Conservation (phyloP, 2,888 invertebrate genomes). For the Halocaridina rubra region DNA sequence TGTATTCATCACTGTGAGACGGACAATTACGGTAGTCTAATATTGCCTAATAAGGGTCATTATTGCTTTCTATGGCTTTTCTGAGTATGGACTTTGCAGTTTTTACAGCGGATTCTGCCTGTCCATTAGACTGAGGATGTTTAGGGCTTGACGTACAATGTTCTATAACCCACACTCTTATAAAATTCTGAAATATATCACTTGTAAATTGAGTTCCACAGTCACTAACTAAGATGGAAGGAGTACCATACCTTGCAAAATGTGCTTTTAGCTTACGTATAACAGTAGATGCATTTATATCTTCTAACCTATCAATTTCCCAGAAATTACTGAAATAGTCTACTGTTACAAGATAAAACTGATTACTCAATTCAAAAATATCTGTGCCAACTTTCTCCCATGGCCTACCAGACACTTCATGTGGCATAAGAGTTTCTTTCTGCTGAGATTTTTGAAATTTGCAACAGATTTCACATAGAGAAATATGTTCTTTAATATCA, state of each 20-base stretch:
- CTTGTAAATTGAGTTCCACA: not conserved
- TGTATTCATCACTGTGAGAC: not conserved
- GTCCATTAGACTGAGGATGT: slow-evolving; percentile 8
- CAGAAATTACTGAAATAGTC: not conserved
- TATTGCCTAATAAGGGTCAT: not conserved
- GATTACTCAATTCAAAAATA: not conserved
- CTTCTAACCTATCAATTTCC: not conserved
- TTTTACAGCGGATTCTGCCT: slow-evolving; percentile 11
- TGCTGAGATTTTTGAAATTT: not conserved
- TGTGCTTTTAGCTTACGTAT: not conserved
- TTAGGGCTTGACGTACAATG: not conserved
- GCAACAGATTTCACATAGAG: not conserved
- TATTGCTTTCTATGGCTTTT: not conserved
- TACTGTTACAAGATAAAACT: not conserved
- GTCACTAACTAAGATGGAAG: not conserved
- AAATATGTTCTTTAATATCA: not conserved
- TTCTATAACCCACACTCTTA: not conserved
- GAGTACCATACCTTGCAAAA: not conserved
- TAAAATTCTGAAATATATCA: not conserved
- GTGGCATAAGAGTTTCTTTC: not conserved
- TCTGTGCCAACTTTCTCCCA: not conserved
- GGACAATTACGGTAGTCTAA: not conserved
- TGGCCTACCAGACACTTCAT: not conserved
- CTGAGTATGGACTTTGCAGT: not conserved
- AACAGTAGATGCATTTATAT: not conserved